Evolutionary conservation across 2,797 vertebrate genomes (phyloP), one percentile per base, ranked within the genome.

Genomic region (Thaleichthys pacificus): DNA sequence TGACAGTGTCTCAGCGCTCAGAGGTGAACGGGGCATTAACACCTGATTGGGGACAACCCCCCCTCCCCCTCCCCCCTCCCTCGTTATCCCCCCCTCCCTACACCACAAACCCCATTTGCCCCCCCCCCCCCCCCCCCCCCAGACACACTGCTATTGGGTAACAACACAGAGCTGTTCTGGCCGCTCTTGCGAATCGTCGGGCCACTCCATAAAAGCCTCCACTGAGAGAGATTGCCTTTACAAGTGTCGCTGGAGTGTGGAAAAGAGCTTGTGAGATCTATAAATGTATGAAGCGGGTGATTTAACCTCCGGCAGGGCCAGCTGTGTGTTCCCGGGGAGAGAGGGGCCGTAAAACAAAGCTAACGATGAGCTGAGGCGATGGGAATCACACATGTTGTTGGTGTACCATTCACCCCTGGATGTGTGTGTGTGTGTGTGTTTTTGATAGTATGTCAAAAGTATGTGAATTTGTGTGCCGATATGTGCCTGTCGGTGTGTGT

Each of bases 271-370:
- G 69, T 51, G 70, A 75, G 71, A 85, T 86, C 78, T 82, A 76
- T 79, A 84, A 84, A 86, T 82, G 74, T 76, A 84, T 82, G 69
- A 89, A 89, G 88, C 72, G 72, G 54, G 67, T 84, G 80, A 89
- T 79, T 88, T 90, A 75, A 84, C 79, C 78, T 78, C 80, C 28
- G 57, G 38, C 71, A 72, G 66, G 66, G 61, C 74, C 88, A 89
- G 85, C 86, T 86, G 82, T 24, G 30, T 63, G 65, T 80, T 79
- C 66, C 70, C 6, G 32, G 4, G 38, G 6, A 79, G 71, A 77
- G 15, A 30, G 56, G 63, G 82, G 75, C 79, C 66, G 68, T 81
- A 72, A 83, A 80, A 75, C 81, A 56, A 17, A 70, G 51, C 76
- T 75, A 73, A 71, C 73, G 32, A 54, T 73, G 28, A 14, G 32